Evolutionary conservation across 1,140 invertebrate genomes (phyloP), one percentile per base, ranked within the genome.

Genomic region (Camponotus vicinus): DNA sequence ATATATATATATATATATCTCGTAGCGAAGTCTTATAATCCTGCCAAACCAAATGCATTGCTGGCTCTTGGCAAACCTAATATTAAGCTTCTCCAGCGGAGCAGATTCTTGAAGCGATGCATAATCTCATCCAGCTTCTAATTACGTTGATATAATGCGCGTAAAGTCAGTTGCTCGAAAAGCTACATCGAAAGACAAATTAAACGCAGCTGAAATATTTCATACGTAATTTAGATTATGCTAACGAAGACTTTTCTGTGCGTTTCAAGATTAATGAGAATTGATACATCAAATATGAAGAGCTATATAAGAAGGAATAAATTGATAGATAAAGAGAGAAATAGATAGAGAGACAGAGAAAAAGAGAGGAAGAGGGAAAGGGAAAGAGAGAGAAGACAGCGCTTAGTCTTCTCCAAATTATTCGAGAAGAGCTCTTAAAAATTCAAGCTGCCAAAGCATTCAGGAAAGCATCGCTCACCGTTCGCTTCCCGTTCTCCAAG

Each of bases 181-280:
- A 27, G 27, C n/a, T 42, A 80, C 57, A 57, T 73, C 55, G 79
- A 27, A 27, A 57, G 15, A 71, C 27, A 27, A n/a, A 71, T 71
- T 82, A 82, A 82, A 45, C 18, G 67, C 66, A 32, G 27, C 55
- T 21, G 8, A 37, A 75, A 83, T 75, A 83, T 42, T 73, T 83
- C 55, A 61, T 11, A 5, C 37, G 8, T 11, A 8, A 73, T 27
- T 34, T n/a, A 4, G 9, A 67, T 67, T 34, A 52, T 15, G n/a
- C 15, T 13, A 3, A 8, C 18, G 1, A 9, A 49, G 42, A 75
- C 4, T 37, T 82, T 2, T 34, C 27, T 6, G 13, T 34, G 15
- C n/a, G 8, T 61, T 73, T 61, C 55, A 11, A 13, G 11, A 45
- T 21, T 49, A 59, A 80, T 69, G 77, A 69, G 27, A 69, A 59